These are phyloP conservation scores for Thymelicus sylvestris DNA, from an alignment of 2,888 invertebrate species.

Conservation along the genomic window DNA sequence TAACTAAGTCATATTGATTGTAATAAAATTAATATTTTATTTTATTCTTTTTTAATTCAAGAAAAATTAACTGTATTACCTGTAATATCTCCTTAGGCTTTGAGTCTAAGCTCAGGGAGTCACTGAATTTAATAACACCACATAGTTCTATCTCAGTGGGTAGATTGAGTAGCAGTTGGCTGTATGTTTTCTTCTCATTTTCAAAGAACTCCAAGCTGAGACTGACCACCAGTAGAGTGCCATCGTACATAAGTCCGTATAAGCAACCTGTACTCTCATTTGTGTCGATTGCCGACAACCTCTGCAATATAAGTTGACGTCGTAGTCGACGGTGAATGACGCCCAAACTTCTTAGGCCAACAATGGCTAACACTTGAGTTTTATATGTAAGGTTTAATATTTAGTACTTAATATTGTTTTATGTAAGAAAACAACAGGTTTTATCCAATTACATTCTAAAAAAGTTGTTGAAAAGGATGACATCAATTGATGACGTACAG, in stretches of 20 bases:
- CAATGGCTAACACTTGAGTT: background rate
- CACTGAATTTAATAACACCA: constrained; percentile 88
- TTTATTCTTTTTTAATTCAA: constrained; percentile 10
- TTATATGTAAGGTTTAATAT: background rate
- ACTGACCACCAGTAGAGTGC: constrained; percentile 88
- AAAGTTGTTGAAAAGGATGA: constrained; percentile 13
- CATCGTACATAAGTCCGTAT: constrained; percentile 90
- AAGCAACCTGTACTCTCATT: constrained; percentile 87
- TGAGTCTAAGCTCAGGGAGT: constrained; percentile 84
- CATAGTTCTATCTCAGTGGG: constrained; percentile 92
- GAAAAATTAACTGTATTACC: constrained; percentile 52
- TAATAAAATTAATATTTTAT: background rate
- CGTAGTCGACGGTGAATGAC: background rate
- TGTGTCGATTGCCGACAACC: constrained; percentile 86
- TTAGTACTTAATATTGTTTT: background rate
- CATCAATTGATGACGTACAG: constrained; percentile 60
- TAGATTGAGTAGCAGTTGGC: constrained; percentile 86
- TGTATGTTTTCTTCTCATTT: constrained; percentile 79
- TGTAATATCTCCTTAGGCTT: constrained; percentile 86
- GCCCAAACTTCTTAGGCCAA: background rate
- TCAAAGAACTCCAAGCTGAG: constrained; percentile 87
- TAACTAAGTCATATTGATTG: no score
- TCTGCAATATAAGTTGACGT: constrained; percentile 72
- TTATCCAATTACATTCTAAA: constrained; percentile 25
- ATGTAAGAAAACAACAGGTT: constrained; percentile 36